Evolutionary conservation across 2,888 invertebrate genomes (phyloP), one percentile per base, ranked within the genome.

Genomic region (Amblyjoppa fuscipennis): DNA sequence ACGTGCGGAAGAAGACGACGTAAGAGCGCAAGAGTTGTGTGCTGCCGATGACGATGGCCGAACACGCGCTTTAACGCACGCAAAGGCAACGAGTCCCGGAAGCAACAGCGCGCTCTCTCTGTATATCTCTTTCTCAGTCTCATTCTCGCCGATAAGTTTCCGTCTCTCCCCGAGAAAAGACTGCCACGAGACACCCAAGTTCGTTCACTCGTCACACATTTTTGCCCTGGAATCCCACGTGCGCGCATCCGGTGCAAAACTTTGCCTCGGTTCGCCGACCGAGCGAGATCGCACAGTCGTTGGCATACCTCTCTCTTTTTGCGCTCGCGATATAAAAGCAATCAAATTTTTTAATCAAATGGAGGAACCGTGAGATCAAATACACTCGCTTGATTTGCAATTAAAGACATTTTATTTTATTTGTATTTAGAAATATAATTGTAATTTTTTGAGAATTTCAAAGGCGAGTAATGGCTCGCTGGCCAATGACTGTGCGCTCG

Each of bases 161-260:
- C 28, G 66, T 59, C 53, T 64, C 59, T n/a, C 53, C 53, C 68
- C 16, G 0, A 6, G 9, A 61, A 74, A 61, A 49, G 31, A 69
- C 64, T 73, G 59, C 53, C 45, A 49, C 81, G 74, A 81, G 56
- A 71, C 70, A 69, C 70, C 82, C 85, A 84, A 89, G 85, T 88
- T 85, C 83, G 78, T 89, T 85, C 81, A 84, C 87, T 88, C 87
- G 89, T 87, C 85, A 88, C 84, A 89, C 83, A 89, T 89, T 89
- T 90, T 85, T 89, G 86, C 87, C 81, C 89, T 81, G 87, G 82
- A 89, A 89, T 89, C 87, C 87, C 87, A 86, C 86, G 87, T 84
- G 83, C 81, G 83, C 83, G 81, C 71, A 87, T 87, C 84, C 82
- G 84, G 85, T 79, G 82, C 80, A 34, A 49, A 16, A 82, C 66